Conservation (phyloP, 64 coral and sea anemone genomes). For the Montipora cactus region DNA sequence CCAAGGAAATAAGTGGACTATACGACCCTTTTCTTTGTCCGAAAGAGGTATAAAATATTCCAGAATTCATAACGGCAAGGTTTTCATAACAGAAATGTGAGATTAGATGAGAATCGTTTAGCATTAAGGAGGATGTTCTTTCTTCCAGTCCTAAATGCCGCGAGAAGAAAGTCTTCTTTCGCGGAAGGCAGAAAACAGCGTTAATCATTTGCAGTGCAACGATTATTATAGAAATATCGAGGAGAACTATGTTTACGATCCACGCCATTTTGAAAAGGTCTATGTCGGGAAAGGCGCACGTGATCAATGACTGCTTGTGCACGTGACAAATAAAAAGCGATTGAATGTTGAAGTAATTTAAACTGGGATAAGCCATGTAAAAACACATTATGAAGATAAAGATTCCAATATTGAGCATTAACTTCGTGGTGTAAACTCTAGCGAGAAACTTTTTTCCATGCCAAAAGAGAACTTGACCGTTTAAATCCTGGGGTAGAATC, state of each 20-base stretch:
- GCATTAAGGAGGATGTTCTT: neutral
- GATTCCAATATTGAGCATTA: conserved; percentile 67
- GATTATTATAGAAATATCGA: conserved; percentile 72
- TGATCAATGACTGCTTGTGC: conserved; percentile 60
- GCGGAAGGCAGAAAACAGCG: conserved; percentile 77
- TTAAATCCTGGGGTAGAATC: conserved; percentile 18
- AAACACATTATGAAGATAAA: conserved; percentile 68
- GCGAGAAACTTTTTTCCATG: conserved; percentile 46
- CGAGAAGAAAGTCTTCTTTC: conserved; percentile 71
- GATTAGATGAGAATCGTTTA: conserved; percentile 77
- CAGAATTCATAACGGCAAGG: conserved; percentile 37
- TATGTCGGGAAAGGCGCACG: conserved; percentile 66
- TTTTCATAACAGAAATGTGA: conserved; percentile 84
- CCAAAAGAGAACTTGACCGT: conserved; percentile 69
- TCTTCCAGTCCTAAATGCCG: conserved; percentile 46
- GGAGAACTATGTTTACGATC: conserved; percentile 61
- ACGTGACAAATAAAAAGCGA: conserved; percentile 83
- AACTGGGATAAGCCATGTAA: conserved; percentile 63
- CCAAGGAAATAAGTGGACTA: conserved; percentile 17
- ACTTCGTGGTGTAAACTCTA: conserved; percentile 76
- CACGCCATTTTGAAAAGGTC: conserved; percentile 66
- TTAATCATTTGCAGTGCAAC: conserved; percentile 77
- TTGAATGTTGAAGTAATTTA: conserved; percentile 65
- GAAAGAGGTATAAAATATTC: neutral
- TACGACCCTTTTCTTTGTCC: neutral